Percentiles rank a stretch among this genome's conserved stretches.
Evolutionary conservation across 2,797 vertebrate genomes (phyloP).

Genomic region (Clarias platycephalus): DNA sequence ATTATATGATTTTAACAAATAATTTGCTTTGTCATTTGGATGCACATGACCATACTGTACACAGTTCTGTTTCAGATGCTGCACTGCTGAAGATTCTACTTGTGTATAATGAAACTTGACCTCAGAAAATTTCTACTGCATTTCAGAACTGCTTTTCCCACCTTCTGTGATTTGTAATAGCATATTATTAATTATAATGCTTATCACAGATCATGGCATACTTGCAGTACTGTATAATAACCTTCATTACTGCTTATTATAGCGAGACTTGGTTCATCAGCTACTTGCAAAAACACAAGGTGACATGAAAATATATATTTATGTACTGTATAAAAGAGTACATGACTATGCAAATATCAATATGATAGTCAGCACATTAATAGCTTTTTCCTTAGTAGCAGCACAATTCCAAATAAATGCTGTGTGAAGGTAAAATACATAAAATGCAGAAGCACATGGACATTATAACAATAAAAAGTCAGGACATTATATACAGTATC

Average conservation of each 20-base stretch:
- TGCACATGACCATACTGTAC: background rate
- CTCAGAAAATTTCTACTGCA: background rate
- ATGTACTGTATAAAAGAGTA: background rate
- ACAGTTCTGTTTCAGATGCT: background rate
- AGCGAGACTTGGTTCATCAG: background rate
- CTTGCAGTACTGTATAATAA: background rate
- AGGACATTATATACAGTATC: background rate
- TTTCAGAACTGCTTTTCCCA: background rate
- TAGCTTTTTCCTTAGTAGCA: constrained; percentile 11
- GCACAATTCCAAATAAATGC: constrained; percentile 33
- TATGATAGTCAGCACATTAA: constrained; percentile 21
- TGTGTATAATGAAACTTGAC: background rate
- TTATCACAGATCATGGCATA: background rate
- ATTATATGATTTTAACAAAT: background rate
- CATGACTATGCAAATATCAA: constrained; percentile 19
- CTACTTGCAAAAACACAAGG: constrained; percentile 1
- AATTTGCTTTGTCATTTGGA: background rate
- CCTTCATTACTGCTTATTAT: constrained; percentile 21
- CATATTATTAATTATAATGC: background rate
- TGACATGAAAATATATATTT: background rate
- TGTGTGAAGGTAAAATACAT: constrained; percentile 65
- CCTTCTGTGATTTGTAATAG: background rate
- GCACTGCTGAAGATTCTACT: background rate
- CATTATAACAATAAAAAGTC: background rate
- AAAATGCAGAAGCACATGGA: constrained; percentile 41